Evolutionary conservation across 2,888 invertebrate genomes (phyloP), one percentile per base, ranked within the genome.

Genomic region (Endomychus coccineus): DNA sequence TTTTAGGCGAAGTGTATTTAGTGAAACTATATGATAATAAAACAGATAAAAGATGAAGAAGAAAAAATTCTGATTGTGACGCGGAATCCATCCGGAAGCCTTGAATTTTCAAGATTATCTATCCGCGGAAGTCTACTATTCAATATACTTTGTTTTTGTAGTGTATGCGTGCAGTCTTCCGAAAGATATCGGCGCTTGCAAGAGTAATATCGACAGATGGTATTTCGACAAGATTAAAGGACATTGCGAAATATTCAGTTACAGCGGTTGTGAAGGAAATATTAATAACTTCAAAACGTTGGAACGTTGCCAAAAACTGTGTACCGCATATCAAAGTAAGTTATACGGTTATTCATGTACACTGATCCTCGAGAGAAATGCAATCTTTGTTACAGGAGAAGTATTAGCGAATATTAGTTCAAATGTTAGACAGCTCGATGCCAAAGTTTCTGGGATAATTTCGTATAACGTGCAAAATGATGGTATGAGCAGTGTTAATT

Each of bases 211-310:
- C 43, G 78, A 79, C 28, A 74, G 84, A n/a, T 92, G 88, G 84
- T 89, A 83, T 67, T 95, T 80, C 62, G 85, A 95, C 62, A 69
- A 71, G 15, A 61, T 71, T 14, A 71, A 71, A 21, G 75, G 77
- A 14, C 71, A 72, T 16, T 96, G 96, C 59, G 79, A 80, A 51
- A 76, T 84, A 3, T 96, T 95, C 66, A 78, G 77, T 34, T 95
- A 82, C 68, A 83, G 83, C 14, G 94, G 92, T 22, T 96, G 96
- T 59, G 81, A 85, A 28, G 88, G 84, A 1, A 94, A 91, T 61
- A 74, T 75, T 24, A 95, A 95, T 64, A 89, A 89, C 62, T 95
- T 94, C 65, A 75, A 76, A 35, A 77, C 78, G 0, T 71, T 77
- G 38, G 76, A 80, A 36, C 74, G 77, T 27, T 91, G 91, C 54